These are phyloP conservation scores for Cydia strobilella DNA, from an alignment of 1,140 invertebrate species.

Conservation along the genomic window DNA sequence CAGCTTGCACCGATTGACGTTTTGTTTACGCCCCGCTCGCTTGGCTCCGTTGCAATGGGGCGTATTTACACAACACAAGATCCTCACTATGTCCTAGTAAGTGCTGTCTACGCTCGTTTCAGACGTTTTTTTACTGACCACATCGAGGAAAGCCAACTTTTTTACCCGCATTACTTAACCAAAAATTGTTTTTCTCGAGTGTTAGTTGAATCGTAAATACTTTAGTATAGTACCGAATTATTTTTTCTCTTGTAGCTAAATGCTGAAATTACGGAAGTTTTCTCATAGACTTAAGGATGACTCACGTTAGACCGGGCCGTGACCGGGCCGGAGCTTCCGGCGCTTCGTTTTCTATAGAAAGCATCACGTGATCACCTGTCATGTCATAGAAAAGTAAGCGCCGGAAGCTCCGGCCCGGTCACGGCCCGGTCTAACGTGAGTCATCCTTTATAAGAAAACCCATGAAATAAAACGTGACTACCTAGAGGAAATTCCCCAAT, in stretches of 20 bases:
- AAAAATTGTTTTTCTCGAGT: slow-evolving; percentile 7
- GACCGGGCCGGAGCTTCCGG: too few relatives aligned
- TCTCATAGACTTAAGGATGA: not conserved
- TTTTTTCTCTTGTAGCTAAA: not conserved
- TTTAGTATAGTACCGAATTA: slow-evolving; percentile 3
- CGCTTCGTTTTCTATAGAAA: too few relatives aligned
- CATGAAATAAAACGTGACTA: slow-evolving; percentile 11
- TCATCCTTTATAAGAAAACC: not conserved
- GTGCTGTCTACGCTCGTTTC: slow-evolving; percentile 26
- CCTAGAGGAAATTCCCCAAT: slow-evolving; percentile 10
- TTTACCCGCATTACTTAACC: slow-evolving; percentile 20
- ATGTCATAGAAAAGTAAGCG: too few relatives aligned
- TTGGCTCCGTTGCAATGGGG: slow-evolving; percentile 22
- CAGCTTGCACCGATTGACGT: slow-evolving; percentile 26
- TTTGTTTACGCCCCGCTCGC: slow-evolving; percentile 33
- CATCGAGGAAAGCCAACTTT: slow-evolving; percentile 8
- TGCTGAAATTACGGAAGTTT: not conserved
- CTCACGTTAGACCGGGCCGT: too few relatives aligned
- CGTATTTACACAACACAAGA: slow-evolving; percentile 45
- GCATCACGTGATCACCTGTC: too few relatives aligned
- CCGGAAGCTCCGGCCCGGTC: too few relatives aligned
- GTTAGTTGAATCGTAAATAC: slow-evolving; percentile 5
- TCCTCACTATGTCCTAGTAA: slow-evolving; percentile 35
- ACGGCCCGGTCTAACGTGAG: too few relatives aligned
- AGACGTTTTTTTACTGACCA: slow-evolving; percentile 12